Conservation (phyloP, 2,888 invertebrate genomes). For the Alsophila aescularia region DNA sequence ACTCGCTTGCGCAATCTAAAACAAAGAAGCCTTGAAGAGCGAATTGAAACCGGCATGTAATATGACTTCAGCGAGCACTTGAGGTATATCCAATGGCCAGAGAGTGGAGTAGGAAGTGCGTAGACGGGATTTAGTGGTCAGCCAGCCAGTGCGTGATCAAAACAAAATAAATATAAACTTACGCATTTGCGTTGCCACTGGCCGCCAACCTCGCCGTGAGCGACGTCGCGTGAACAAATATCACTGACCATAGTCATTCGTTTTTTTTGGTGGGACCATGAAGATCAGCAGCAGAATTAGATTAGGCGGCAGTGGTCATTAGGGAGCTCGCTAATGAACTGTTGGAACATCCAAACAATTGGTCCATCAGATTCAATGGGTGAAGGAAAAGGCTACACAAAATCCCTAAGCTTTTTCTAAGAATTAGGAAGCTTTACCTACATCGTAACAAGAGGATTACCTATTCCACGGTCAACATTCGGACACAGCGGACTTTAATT, state of each 20-base stretch:
- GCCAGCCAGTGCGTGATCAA: conserved; percentile 60
- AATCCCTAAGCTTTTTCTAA: too few relatives aligned
- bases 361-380: too few relatives aligned
- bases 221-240: conserved; percentile 28
- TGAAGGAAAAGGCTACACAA: too few relatives aligned
- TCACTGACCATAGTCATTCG: conserved; percentile 34
- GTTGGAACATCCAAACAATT: background rate
- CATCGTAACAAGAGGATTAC: too few relatives aligned
- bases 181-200: conserved; percentile 44
- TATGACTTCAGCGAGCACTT: conserved; percentile 33
- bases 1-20: conserved; percentile 12
- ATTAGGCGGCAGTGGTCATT: conserved; percentile 5
- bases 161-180: conserved; percentile 63
- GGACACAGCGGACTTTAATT: too few relatives aligned
- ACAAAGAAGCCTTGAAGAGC: conserved; percentile 16
- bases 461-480: too few relatives aligned
- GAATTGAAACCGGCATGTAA: conserved; percentile 14
- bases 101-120: conserved; percentile 58
- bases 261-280: conserved; percentile 9
- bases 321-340: conserved; percentile 8
- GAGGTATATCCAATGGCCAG: conserved; percentile 20
- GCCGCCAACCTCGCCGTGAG: conserved; percentile 35
- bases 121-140: conserved; percentile 48
- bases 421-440: too few relatives aligned
- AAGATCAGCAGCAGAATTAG: conserved; percentile 5